Evolutionary conservation across 30 jellyfish, hydroid and myxozoan genomes (phyloP).

Genomic region (Euphysa ruthae): DNA sequence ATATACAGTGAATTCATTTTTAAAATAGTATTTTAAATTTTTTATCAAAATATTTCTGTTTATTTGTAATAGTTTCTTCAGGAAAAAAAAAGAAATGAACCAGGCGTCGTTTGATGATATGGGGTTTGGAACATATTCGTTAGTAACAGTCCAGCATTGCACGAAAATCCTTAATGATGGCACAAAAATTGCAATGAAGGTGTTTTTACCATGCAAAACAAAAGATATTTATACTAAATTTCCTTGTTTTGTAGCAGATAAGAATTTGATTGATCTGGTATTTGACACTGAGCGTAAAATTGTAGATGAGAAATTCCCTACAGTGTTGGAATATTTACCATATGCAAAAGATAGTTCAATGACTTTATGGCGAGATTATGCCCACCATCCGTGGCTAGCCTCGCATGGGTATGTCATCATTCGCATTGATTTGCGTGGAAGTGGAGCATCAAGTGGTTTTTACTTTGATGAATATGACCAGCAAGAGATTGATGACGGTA

Average conservation of each 20-base stretch:
- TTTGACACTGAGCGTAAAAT: too few relatives aligned
- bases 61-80: too few relatives aligned
- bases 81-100: too few relatives aligned
- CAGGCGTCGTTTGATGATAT: constrained; percentile 5
- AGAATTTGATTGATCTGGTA: too few relatives aligned
- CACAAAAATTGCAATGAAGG: constrained; percentile 3
- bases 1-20: too few relatives aligned
- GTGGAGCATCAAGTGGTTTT: constrained; percentile 37
- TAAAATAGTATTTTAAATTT: too few relatives aligned
- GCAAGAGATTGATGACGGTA: constrained; percentile 23
- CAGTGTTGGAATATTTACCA: constrained; percentile 35
- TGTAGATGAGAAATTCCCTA: constrained; percentile 3
- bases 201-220: constrained; percentile 26
- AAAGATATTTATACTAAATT: background rate
- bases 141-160: constrained; percentile 1
- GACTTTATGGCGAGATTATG: constrained; percentile 28
- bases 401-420: constrained; percentile 34
- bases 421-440: constrained; percentile 45
- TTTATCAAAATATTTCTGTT: too few relatives aligned
- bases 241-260: background rate
- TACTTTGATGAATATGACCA: constrained; percentile 22
- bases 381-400: constrained; percentile 35
- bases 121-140: constrained; percentile 19
- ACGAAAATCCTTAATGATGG: constrained; percentile 6
- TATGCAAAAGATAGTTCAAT: constrained; percentile 13